These are phyloP conservation scores for Portunus trituberculatus DNA, from an alignment of 1,140 invertebrate genomes.

Conservation along the genomic window DNA sequence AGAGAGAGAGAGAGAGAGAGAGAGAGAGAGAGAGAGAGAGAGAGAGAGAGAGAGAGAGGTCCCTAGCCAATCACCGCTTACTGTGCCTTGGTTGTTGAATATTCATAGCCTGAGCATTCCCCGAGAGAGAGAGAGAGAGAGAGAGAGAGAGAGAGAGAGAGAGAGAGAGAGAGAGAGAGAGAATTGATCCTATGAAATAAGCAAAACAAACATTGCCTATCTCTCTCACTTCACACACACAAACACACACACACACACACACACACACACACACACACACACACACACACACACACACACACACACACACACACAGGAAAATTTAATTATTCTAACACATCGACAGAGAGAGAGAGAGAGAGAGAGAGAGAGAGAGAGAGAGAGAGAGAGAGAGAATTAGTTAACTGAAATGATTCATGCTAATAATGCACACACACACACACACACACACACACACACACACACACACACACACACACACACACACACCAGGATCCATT, in stretches of 20 bases:
- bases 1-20: conserved; percentile 38
- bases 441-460: neutral
- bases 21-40: conserved; percentile 36
- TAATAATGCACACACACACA: neutral
- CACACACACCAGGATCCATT: neutral
- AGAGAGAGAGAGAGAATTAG: neutral
- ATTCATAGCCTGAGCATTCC: conserved; percentile 67
- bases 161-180: conserved; percentile 36
- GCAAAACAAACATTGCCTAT: neutral
- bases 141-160: conserved; percentile 62
- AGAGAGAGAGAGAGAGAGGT: conserved; percentile 35
- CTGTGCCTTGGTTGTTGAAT: conserved; percentile 50
- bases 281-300: neutral
- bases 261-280: neutral
- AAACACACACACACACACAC: conserved; percentile 30
- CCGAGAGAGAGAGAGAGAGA: conserved; percentile 61
- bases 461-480: conserved; percentile 36
- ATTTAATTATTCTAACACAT: neutral
- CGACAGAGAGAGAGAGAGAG: neutral
- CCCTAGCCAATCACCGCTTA: conserved; percentile 53
- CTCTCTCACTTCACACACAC: neutral
- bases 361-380: neutral
- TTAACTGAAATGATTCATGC: neutral
- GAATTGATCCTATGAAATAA: neutral
- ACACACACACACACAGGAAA: neutral